Conservation (phyloP, 2,888 invertebrate genomes). For the Meteorus cinctellus region DNA sequence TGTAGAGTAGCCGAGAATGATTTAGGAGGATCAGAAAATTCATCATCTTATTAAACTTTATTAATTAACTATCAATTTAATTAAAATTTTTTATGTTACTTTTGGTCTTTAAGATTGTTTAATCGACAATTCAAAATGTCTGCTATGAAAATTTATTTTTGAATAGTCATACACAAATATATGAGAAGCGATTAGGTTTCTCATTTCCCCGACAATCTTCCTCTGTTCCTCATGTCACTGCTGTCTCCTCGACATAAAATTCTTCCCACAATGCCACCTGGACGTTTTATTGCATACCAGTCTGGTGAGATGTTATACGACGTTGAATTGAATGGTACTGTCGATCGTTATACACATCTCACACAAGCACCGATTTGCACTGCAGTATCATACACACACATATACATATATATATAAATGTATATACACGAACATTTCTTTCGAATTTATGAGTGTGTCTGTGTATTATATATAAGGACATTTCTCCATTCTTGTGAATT, state of each 20-base stretch:
- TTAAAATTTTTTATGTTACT: background rate
- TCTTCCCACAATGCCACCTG: slow-evolving; percentile 25
- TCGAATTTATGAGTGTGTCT: background rate
- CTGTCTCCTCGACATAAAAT: slow-evolving; percentile 22
- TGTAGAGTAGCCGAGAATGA: too few species aligned
- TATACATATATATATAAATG: too few species aligned
- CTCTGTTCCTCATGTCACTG: background rate
- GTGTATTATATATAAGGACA: too few species aligned
- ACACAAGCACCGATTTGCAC: background rate
- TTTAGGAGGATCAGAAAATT: too few species aligned
- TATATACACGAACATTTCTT: background rate
- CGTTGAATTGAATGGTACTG: slow-evolving; percentile 10
- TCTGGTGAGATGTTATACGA: slow-evolving; percentile 25
- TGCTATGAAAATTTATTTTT: background rate
- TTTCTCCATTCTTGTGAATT: slow-evolving; percentile 3
- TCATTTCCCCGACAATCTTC: background rate
- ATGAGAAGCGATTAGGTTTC: background rate
- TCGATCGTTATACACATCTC: slow-evolving; percentile 19
- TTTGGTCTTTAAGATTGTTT: background rate
- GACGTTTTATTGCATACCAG: slow-evolving; percentile 33
- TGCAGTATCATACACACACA: background rate
- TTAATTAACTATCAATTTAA: background rate
- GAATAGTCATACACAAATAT: too few species aligned
- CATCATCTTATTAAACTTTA: too few species aligned
- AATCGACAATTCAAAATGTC: background rate